These are phyloP conservation scores for Tarsius wallacei DNA, from an alignment of 2,797 vertebrate genomes.

Conservation along the genomic window DNA sequence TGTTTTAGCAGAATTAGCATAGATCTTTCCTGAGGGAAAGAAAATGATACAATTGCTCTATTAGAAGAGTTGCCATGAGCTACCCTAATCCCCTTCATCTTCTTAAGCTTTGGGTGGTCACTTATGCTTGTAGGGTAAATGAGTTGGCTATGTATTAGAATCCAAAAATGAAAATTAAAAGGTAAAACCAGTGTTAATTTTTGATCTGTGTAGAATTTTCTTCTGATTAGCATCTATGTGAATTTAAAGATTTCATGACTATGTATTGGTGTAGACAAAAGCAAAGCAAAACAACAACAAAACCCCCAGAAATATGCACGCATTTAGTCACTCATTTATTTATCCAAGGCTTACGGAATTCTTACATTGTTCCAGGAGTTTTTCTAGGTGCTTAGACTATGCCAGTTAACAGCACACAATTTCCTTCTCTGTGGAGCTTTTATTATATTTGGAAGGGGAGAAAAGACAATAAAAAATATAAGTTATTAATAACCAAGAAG, in stretches of 20 bases:
- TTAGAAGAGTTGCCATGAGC: not conserved
- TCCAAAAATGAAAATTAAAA: not conserved
- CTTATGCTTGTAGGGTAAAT: not conserved
- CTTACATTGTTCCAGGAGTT: not conserved
- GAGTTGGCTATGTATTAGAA: not conserved
- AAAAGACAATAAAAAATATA: not conserved
- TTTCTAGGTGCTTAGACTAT: not conserved
- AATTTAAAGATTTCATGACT: not conserved
- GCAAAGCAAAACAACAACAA: not conserved
- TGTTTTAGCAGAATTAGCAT: not conserved
- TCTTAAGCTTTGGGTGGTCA: not conserved
- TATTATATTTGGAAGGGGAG: not conserved
- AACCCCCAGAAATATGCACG: not conserved
- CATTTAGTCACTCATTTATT: not conserved
- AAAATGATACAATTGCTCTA: not conserved
- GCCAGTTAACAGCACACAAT: not conserved
- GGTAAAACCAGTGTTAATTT: too few species aligned
- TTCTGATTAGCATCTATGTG: not conserved
- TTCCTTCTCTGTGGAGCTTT: too few species aligned
- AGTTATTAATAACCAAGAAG: not conserved
- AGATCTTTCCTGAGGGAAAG: not conserved
- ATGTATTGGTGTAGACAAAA: not conserved
- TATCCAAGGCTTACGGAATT: constrained; percentile 8
- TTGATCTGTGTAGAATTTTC: not conserved
- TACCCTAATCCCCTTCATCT: not conserved